phyloP scores from a whole-genome alignment of 2,888 invertebrate genomes.

The Lasioglossum vierecki region DNA sequence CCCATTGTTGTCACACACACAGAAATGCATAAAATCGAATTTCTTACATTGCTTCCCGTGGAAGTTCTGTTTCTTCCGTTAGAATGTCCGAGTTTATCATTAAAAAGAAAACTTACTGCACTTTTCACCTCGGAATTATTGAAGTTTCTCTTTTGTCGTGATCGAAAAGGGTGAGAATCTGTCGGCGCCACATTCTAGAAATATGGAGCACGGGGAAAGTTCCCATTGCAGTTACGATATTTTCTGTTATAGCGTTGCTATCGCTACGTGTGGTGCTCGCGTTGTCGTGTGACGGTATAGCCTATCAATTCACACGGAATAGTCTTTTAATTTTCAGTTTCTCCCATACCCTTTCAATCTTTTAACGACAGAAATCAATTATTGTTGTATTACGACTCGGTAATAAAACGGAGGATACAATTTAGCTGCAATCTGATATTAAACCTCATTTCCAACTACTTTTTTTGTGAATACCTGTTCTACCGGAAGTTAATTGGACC shows the following conservation, averaged over 20 bases:
- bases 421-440: neutral
- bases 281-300: neutral
- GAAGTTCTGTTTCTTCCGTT: neutral
- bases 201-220: neutral
- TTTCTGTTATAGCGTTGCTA: neutral
- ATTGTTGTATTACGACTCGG: neutral
- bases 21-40: neutral
- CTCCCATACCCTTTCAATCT: neutral
- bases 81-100: neutral
- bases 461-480: neutral
- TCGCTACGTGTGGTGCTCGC: neutral
- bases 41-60: neutral
- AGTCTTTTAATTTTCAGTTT: neutral
- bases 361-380: neutral
- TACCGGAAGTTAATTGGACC: neutral
- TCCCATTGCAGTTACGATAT: neutral
- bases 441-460: neutral
- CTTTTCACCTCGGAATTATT: neutral
- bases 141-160: slow-evolving; percentile 1
- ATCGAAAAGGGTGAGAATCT: neutral
- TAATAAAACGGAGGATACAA: neutral
- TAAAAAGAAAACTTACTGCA: neutral
- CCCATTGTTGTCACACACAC: neutral
- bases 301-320: neutral
- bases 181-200: neutral